Percentiles rank a stretch among this genome's conserved stretches.
These are phyloP conservation scores for Aphrophora alni DNA, from an alignment of 2,888 invertebrate species.

Conservation along the genomic window DNA sequence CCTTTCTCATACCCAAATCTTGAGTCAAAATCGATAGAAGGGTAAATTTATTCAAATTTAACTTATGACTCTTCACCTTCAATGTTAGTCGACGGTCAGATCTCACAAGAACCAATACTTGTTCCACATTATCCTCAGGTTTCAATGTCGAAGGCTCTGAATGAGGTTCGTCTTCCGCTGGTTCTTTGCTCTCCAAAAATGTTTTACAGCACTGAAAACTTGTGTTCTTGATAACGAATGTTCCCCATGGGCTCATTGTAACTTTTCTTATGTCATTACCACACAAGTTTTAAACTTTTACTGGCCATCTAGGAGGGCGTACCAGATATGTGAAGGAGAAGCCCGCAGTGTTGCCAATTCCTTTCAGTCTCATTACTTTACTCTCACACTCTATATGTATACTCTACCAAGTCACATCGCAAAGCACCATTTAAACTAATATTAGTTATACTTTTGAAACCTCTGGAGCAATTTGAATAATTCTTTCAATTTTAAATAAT, in stretches of 20 bases:
- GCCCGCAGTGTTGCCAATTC: no score
- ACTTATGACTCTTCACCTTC: background rate
- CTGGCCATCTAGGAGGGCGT: no score
- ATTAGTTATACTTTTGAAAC: no score
- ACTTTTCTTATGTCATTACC: background rate
- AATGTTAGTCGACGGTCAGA: constrained; percentile 13
- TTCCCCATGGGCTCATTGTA: constrained; percentile 17
- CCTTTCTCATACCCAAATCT: constrained; percentile 12
- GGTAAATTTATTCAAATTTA: background rate
- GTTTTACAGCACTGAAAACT: constrained; percentile 14
- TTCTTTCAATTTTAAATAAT: no score
- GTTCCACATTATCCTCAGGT: background rate
- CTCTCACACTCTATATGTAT: no score
- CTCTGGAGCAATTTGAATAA: no score
- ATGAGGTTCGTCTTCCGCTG: background rate
- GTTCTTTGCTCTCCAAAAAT: constrained; percentile 12
- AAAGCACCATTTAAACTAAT: no score
- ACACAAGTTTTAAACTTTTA: no score
- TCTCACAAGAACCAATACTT: background rate
- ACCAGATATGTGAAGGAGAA: no score
- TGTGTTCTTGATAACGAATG: constrained; percentile 15
- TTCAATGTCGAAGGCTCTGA: background rate
- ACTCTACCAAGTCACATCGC: no score
- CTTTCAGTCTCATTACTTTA: no score
- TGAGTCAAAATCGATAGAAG: background rate